These are phyloP conservation scores for Amphiura filiformis DNA, from an alignment of 35 echinoderm and acorn worm species.

Conservation along the genomic window DNA sequence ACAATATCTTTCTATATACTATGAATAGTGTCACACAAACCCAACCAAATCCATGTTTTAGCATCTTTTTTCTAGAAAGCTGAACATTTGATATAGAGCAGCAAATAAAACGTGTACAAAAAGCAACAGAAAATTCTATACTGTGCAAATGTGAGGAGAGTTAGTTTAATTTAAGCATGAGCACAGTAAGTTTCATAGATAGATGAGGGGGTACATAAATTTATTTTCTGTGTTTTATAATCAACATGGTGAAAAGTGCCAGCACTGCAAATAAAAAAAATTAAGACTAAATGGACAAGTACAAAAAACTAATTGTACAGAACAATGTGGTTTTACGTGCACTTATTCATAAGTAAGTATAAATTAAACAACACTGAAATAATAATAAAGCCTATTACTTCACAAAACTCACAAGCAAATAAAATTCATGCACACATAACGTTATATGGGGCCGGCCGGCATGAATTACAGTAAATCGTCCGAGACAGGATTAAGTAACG, in stretches of 20 bases:
- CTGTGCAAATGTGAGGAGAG: too few species aligned
- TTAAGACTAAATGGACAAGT: neutral
- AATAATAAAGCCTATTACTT: neutral
- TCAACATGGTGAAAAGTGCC: neutral
- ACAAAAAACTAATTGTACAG: neutral
- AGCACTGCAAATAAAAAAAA: conserved; percentile 4
- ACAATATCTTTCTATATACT: too few species aligned
- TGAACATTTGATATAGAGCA: too few species aligned
- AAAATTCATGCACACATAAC: conserved; percentile 12
- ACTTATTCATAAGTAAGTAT: neutral
- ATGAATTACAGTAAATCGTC: conserved; percentile 77
- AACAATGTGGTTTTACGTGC: neutral
- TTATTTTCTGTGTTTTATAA: neutral
- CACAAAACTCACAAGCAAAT: conserved; percentile 7
- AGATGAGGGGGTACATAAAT: neutral
- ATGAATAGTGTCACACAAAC: too few species aligned
- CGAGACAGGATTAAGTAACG: conserved; percentile 77
- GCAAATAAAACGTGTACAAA: too few species aligned
- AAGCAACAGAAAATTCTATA: too few species aligned
- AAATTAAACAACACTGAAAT: neutral
- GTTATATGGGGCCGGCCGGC: neutral
- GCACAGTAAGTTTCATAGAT: too few species aligned
- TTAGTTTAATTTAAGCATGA: too few species aligned
- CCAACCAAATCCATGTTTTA: too few species aligned
- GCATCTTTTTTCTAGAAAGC: too few species aligned